Base-by-base conservation (phyloP, 2,797 vertebrate species). In the Rhynchotus rufescens region DNA sequence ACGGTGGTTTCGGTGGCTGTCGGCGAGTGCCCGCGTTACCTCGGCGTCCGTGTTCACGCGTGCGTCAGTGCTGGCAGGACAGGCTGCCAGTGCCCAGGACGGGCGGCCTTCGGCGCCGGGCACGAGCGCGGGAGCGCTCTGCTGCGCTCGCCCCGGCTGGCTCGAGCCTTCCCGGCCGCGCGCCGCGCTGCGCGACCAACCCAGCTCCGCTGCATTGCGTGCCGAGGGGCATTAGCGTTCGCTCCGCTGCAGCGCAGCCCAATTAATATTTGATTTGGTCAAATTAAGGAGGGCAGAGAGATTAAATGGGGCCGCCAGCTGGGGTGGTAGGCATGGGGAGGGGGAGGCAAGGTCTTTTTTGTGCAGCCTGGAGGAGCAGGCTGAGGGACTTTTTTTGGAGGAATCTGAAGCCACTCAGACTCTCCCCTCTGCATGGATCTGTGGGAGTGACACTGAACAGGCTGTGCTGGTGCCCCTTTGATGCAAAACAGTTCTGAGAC, bases 241-340 rank as follows among this genome's bases (percentile, higher is more conserved):
- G 4, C 81, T 94, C 68, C 59, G 47, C 92, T 90, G 91, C 68
- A 71, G 59, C 8, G 10, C 65, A 56, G 61, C 76, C 10, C 75
- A 88, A 92, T 95, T 95, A 95, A 86, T 91, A 76, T 80, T 96
- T 94, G 84, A 92, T 94, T 94, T 88, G 68, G 61, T 66, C 38
- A 80, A 95, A 89, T 84, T 80, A 92, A 94, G 62, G 74, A 93
- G 86, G 67, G 88, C 90, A 94, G 60, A 71, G 62, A 71, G 68
- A 88, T 92, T 95, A 96, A 94, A 86, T 79, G 68, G 80, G n/a
- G 19, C 87, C 93, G 79, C 57, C 65, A 66, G n/a, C 32, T 64
- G 68, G 60, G 61, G 45, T 61, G 38, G 38, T 26, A 36, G 40
- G 44, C 74, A 9, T 36, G 54, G 62, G 1, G 3, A 87, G 44